phyloP scores from a whole-genome alignment of 2,888 invertebrate species.

The Oscheius sp. region DNA sequence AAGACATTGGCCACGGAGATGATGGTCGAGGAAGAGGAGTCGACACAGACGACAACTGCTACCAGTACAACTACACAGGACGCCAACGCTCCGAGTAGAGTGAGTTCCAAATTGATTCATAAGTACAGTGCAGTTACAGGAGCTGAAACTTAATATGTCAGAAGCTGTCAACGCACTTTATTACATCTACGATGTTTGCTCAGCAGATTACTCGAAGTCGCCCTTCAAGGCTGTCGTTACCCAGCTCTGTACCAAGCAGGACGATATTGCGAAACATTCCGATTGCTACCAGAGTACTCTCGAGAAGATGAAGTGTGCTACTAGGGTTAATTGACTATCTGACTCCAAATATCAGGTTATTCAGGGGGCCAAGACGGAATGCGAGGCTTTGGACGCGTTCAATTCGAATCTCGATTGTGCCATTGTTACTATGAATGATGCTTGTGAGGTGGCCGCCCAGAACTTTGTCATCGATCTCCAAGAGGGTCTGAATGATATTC shows the following conservation, averaged over 20 bases:
- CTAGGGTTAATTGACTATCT: conserved; percentile 34
- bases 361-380: conserved; percentile 48
- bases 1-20: conserved; percentile 22
- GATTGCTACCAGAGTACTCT: conserved; percentile 62
- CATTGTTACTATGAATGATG: conserved; percentile 66
- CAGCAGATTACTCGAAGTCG: conserved; percentile 49
- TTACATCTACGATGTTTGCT: conserved; percentile 58
- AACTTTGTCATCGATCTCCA: conserved; percentile 56
- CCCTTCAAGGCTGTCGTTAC: conserved; percentile 44
- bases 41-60: background rate
- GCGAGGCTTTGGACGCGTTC: conserved; percentile 65
- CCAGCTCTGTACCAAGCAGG: conserved; percentile 56
- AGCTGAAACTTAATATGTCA: conserved; percentile 45
- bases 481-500: conserved; percentile 50
- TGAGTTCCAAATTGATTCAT: background rate
- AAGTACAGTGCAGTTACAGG: conserved; percentile 1
- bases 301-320: conserved; percentile 57
- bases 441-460: conserved; percentile 67
- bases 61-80: conserved; percentile 2
- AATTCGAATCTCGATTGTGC: conserved; percentile 69
- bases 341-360: background rate
- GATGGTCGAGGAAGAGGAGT: conserved; percentile 21
- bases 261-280: conserved; percentile 56
- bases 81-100: background rate
- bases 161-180: conserved; percentile 62